Base-by-base conservation (phyloP, 2,797 vertebrate genomes). In the Perodicticus potto region DNA sequence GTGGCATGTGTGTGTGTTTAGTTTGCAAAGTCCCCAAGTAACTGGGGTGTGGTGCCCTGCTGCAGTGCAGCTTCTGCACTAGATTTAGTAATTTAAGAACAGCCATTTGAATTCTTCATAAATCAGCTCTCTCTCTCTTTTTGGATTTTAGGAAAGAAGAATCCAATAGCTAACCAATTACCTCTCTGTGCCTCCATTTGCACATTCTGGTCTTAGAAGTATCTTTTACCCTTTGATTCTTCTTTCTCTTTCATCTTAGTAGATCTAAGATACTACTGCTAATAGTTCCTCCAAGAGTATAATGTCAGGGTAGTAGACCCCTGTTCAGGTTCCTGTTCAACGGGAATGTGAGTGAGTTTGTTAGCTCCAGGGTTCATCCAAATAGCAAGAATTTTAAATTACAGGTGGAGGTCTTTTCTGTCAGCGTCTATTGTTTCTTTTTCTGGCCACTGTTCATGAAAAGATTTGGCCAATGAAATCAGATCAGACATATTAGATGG, bases 381-480 rank as follows among this genome's bases (percentile, higher is more conserved):
- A 23, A 45, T 81, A 37, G 72, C 12, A 43, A 77, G 29, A 65
- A 70, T 91, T 85, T 86, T 87, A 89, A 90, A 63, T 78, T 40
- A 43, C 4, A 65, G 14, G 3, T 34, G 23, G 32, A 83, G 86
- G 5, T 88, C 49, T 80, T 85, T 34, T 32, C 37, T 59, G 4
- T 70, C 57, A 43, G 10, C 6, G 76, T 27, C 16, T 73, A 83
- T 16, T 53, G 9, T 69, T 5, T 61, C 10, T 70, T 93, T 89
- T 70, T 72, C 55, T 13, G 69, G 49, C 3, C 72, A 81, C 0
- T 69, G 4, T 32, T 12, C 23, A 43, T 59, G 53, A 78, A 92
- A 83, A 86, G 22, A 67, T 88, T 74, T 76, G 55, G 70, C 7
- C 34, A 86, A 25, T 85, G 63, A 65, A 40, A 59, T 76, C 27